Percentiles rank a stretch among this genome's conserved stretches.
Evolutionary conservation across 1,140 invertebrate species (phyloP).

Genomic region (Drosophila saltans): DNA sequence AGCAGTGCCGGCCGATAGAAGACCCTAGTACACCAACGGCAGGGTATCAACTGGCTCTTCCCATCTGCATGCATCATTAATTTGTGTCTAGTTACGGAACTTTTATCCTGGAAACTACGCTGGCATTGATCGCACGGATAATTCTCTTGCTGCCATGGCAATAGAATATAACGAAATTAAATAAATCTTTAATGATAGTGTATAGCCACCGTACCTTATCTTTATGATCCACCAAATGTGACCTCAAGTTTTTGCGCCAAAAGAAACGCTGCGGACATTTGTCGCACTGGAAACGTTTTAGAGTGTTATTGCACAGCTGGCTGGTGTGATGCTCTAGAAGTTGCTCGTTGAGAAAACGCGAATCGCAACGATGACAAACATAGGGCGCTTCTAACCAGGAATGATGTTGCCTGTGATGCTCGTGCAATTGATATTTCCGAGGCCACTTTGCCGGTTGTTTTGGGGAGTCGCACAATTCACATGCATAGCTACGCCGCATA

Average conservation of each 20-base stretch:
- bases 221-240: constrained; percentile 64
- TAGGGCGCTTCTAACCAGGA: constrained; percentile 68
- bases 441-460: constrained; percentile 41
- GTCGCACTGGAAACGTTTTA: constrained; percentile 67
- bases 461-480: constrained; percentile 55
- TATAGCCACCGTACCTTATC: constrained; percentile 50
- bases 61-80: constrained; percentile 82
- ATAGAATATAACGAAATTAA: background rate
- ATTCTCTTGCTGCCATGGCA: constrained; percentile 54
- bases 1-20: constrained; percentile 84
- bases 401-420: constrained; percentile 66
- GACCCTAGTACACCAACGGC: constrained; percentile 84
- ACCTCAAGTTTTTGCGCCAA: constrained; percentile 61
- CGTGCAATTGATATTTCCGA: constrained; percentile 66
- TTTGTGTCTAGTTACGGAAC: constrained; percentile 84
- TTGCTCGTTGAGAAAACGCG: constrained; percentile 61
- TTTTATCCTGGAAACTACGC: constrained; percentile 84
- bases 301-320: constrained; percentile 63
- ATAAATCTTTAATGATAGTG: background rate
- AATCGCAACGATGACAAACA: constrained; percentile 69
- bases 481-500: constrained; percentile 54
- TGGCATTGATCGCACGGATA: constrained; percentile 84
- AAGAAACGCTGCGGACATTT: constrained; percentile 72
- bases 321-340: constrained; percentile 62
- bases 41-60: constrained; percentile 83